Base-by-base conservation (phyloP, 92 coral and sea anemone species). In the Porites divaricata region DNA sequence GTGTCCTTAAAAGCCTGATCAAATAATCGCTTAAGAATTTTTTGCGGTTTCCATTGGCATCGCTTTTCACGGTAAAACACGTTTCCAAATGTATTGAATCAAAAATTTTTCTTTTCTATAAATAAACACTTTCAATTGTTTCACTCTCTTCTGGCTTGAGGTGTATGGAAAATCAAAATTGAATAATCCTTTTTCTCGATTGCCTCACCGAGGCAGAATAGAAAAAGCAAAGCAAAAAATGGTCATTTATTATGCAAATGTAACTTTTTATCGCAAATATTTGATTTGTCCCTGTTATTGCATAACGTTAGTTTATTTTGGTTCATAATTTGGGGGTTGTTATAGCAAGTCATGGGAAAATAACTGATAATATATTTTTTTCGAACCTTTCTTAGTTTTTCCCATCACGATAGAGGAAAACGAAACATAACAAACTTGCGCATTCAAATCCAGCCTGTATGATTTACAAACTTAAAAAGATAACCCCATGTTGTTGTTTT, bases 21-120 rank as follows among this genome's bases (percentile, higher is more conserved):
- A 82, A 82, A 82, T 82, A 82, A 82, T 70, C 76, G 85, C 76
- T 80, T 28, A 80, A 80, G 72, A 66, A 61, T 81, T 62, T 73
- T 61, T 82, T 53, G 86, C 63, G 72, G 86, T 82, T 82, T 72
- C 35, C 79, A 82, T 48, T 82, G 86, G 79, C 79, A 61, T 51
- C 63, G 79, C 86, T 63, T 72, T 82, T 62, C 86, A 62, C 1
- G 76, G 79, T 16, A 72, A 82, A 82, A 81, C 79, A 72, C 79
- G 70, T 82, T 57, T 82, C 71, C 72, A 72, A 58, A 61, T 50
- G 64, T 21, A 58, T 58, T 61, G 62, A 63, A 72, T 82, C 86
- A 71, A 82, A 79, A 82, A 49, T 72, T 80, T 82, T 72, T 72
- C 50, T 45, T 58, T 72, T 48, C 17, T 70, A 82, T 61, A 50